Evolutionary conservation across 1,140 invertebrate genomes (phyloP).

Genomic region (Chionoecetes opilio): DNA sequence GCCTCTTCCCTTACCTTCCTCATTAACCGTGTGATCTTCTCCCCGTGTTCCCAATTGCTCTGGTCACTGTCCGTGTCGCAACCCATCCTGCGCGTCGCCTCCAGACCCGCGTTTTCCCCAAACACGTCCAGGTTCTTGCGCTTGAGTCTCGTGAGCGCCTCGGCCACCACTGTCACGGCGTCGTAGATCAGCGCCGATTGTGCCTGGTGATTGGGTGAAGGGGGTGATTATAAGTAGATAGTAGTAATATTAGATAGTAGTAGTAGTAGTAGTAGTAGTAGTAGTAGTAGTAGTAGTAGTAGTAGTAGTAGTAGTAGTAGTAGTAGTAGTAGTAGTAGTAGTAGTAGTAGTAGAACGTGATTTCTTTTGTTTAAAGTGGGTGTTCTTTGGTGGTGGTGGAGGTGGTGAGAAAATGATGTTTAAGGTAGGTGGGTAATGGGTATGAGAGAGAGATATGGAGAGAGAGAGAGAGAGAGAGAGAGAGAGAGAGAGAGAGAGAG

Average conservation of each 20-base stretch:
- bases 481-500: no score
- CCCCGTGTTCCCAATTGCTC: constrained; percentile 52
- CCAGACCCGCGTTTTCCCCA: neutral
- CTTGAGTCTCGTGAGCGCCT: constrained; percentile 55
- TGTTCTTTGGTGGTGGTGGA: neutral
- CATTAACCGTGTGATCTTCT: constrained; percentile 54
- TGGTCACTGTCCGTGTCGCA: constrained; percentile 60
- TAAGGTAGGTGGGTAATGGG: neutral
- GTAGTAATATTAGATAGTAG: no score
- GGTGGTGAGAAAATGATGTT: neutral
- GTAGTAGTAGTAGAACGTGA: no score
- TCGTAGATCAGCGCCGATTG: constrained; percentile 67
- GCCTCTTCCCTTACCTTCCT: constrained; percentile 60
- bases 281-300: no score
- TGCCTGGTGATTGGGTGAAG: neutral
- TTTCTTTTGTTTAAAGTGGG: no score
- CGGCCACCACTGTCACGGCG: constrained; percentile 41
- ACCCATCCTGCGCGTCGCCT: neutral
- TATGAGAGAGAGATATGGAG: neutral
- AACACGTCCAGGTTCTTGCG: constrained; percentile 59
- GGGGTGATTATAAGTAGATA: no score
- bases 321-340: no score
- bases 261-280: no score
- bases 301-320: no score
- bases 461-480: neutral